Conservation (phyloP, 2,797 vertebrate genomes). For the Enteromius paludinosus region DNA sequence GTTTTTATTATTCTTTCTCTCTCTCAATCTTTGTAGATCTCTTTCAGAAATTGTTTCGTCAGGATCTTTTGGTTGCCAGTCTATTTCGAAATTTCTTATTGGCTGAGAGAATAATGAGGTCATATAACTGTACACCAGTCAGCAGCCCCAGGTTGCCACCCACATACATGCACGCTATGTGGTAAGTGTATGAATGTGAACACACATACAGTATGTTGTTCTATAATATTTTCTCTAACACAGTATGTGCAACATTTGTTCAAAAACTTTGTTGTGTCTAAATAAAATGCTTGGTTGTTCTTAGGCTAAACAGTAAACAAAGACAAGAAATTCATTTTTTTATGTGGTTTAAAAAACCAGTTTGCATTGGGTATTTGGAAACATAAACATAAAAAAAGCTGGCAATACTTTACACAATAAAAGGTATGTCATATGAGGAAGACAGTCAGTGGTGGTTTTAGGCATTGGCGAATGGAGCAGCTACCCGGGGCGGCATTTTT, state of each 20-base stretch:
- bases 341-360: neutral
- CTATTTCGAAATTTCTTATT: slow-evolving; percentile 95
- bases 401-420: neutral
- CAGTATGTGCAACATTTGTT: neutral
- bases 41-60: slow-evolving; percentile 97
- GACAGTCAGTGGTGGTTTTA: too few relatives aligned
- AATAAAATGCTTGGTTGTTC: neutral
- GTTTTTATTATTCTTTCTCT: neutral
- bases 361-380: neutral
- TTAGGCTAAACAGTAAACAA: neutral
- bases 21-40: slow-evolving; percentile 79
- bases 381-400: neutral
- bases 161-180: slow-evolving; percentile 99
- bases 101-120: slow-evolving; percentile 97
- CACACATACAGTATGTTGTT: neutral
- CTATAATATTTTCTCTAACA: neutral
- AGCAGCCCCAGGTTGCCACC: slow-evolving; percentile 96
- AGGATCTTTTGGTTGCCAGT: slow-evolving; percentile 96
- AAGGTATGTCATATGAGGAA: neutral
- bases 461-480: too few relatives aligned
- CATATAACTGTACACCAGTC: slow-evolving; percentile 96
- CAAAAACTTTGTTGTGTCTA: neutral
- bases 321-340: neutral
- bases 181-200: slow-evolving; percentile 79
- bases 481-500: too few relatives aligned